These are phyloP conservation scores for Cydia amplana DNA, from an alignment of 1,140 invertebrate genomes.

Conservation along the genomic window DNA sequence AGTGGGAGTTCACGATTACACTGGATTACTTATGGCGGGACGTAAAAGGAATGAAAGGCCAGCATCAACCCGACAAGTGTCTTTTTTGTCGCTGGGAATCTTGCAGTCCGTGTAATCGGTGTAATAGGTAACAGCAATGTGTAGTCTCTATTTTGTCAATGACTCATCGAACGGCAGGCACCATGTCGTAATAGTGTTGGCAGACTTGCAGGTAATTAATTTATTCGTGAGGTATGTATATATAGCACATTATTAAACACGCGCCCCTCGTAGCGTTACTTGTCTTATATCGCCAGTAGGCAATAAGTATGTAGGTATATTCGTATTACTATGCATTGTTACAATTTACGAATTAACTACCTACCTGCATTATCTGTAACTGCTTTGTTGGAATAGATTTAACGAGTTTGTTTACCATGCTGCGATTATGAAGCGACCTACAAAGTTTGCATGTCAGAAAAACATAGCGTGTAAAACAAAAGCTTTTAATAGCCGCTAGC, in stretches of 20 bases:
- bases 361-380: neutral
- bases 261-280: neutral
- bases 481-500: constrained; percentile 5
- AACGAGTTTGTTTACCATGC: neutral
- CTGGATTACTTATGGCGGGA: neutral
- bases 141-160: constrained; percentile 16
- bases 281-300: no score
- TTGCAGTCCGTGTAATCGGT: neutral
- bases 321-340: no score
- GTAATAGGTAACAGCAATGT: neutral
- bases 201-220: constrained; percentile 28
- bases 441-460: constrained; percentile 24
- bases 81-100: neutral
- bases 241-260: constrained; percentile 9
- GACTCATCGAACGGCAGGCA: constrained; percentile 16
- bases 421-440: constrained; percentile 3
- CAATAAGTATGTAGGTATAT: no score
- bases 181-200: constrained; percentile 28
- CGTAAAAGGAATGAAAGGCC: neutral
- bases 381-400: neutral
- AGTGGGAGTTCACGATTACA: neutral
- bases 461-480: constrained; percentile 13
- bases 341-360: no score
- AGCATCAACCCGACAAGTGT: neutral
- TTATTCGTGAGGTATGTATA: constrained; percentile 18